phyloP scores from a whole-genome alignment of 2,888 invertebrate species.

The Trissolcus japonicus region DNA sequence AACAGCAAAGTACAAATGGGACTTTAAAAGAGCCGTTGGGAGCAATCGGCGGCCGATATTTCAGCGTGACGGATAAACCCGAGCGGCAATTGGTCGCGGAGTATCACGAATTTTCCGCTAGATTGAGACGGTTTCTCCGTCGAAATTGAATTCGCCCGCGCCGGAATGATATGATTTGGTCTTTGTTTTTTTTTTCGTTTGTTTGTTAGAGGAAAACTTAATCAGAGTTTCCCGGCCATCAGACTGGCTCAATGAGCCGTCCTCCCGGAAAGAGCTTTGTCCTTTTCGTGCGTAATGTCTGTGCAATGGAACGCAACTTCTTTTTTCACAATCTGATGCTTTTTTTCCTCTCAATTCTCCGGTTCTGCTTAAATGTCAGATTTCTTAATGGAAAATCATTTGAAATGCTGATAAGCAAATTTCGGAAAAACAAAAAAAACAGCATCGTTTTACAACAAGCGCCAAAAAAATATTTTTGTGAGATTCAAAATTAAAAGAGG shows the following conservation, averaged over 20 bases:
- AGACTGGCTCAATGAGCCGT: conserved; percentile 41
- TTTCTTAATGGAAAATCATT: too few relatives aligned
- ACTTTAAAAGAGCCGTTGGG: conserved; percentile 39
- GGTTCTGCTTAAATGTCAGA: not conserved
- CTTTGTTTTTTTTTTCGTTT: conserved; percentile 32
- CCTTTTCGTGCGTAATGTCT: conserved; percentile 18
- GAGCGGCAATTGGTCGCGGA: conserved; percentile 63
- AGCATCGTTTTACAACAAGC: not conserved
- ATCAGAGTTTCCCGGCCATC: conserved; percentile 47
- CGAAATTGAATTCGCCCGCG: conserved; percentile 65
- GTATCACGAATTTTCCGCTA: conserved; percentile 70
- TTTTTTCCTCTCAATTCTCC: conserved; percentile 1
- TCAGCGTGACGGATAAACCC: conserved; percentile 46
- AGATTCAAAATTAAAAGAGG: conserved; percentile 1
- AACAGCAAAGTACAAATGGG: conserved; percentile 18
- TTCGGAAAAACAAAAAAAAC: too few relatives aligned
- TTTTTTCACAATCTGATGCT: conserved; percentile 6
- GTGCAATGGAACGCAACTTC: conserved; percentile 1
- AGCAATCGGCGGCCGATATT: conserved; percentile 44
- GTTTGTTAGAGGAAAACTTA: conserved; percentile 51
- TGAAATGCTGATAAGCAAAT: too few relatives aligned
- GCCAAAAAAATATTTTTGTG: not conserved
- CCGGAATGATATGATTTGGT: conserved; percentile 25
- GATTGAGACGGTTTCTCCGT: conserved; percentile 66
- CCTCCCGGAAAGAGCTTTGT: conserved; percentile 26